Evolutionary conservation across 2,888 invertebrate species (phyloP), one percentile per base, ranked within the genome.

Genomic region (Metellina segmentata): DNA sequence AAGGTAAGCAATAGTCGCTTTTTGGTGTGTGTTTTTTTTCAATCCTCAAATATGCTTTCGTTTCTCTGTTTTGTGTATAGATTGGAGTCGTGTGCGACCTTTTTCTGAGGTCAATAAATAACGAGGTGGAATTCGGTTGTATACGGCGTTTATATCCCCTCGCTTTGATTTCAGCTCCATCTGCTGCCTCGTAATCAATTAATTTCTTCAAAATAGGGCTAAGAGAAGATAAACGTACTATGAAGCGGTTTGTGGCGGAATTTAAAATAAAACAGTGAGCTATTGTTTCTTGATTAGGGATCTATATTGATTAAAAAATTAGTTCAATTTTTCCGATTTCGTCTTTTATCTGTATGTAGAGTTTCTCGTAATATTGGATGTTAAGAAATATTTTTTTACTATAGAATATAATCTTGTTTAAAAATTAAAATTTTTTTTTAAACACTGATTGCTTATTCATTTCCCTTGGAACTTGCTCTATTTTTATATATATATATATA

Each of bases 151-250:
- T 19, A 53, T 51, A 52, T 52, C 52, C 1, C 75, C 49, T 78
- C 48, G 70, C 72, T 87, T 69, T 53, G 75, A 75, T 61, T 88
- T 88, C 74, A 81, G 81, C 81, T 75, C 88, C 81, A 81, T 88
- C 81, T 81, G 81, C 53, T 52, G 85, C 51, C 53, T 34, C 48
- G 53, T 48, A 81, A 61, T 69, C 89, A 90, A 90, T 79, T 90
- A 79, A 72, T 85, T 78, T 53, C 74, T 81, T 74, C 49, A 61
- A 72, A 70, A 82, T 20, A 34, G n/a, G 19, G 11, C 69, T 61
- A 51, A 74, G 61, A 16, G 20, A 20, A 34, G 16, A 51, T 87
- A 71, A 53, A 83, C n/a, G n/a, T 20, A n/a, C 11, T 34, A 81
- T n/a, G n/a, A n/a, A n/a, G n/a, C n/a, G n/a, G n/a, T n/a, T n/a